phyloP scores from a whole-genome alignment of 1,140 invertebrate species.

The Diploscapter pachys region DNA sequence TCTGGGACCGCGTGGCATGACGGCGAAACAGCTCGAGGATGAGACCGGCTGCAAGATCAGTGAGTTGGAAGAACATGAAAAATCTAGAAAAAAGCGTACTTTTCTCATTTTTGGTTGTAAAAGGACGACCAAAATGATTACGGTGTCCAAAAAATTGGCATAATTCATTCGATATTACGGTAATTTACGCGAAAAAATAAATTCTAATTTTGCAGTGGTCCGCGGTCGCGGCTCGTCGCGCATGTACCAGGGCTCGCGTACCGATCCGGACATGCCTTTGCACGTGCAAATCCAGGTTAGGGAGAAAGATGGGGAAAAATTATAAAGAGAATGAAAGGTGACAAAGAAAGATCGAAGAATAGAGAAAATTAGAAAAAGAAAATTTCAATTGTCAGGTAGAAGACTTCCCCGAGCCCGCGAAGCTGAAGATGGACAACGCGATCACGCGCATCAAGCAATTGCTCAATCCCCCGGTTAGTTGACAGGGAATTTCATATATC shows the following conservation, averaged over 20 bases:
- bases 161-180: too few relatives aligned
- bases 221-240: constrained; percentile 68
- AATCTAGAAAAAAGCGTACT: constrained; percentile 67
- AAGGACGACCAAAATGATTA: background rate
- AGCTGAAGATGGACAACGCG: constrained; percentile 87
- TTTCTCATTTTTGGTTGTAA: background rate
- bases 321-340: too few relatives aligned
- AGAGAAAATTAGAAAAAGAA: too few relatives aligned
- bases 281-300: constrained; percentile 77
- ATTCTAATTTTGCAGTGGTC: background rate
- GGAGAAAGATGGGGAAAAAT: too few relatives aligned
- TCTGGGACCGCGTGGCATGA: constrained; percentile 97
- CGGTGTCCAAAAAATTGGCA: too few relatives aligned
- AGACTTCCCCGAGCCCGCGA: constrained; percentile 91
- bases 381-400: constrained; percentile 73
- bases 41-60: constrained; percentile 99
- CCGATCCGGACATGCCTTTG: constrained; percentile 86
- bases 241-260: constrained; percentile 90
- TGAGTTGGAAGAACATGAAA: constrained; percentile 88
- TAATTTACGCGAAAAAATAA: too few relatives aligned
- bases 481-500: background rate
- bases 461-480: constrained; percentile 67
- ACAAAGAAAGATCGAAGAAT: too few relatives aligned
- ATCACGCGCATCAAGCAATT: constrained; percentile 97
- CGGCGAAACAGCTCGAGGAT: constrained; percentile 97